Percentiles rank a stretch among this genome's conserved stretches.
phyloP scores from a whole-genome alignment of 2,113 vertebrate genomes.

The Gadus chalcogrammus region DNA sequence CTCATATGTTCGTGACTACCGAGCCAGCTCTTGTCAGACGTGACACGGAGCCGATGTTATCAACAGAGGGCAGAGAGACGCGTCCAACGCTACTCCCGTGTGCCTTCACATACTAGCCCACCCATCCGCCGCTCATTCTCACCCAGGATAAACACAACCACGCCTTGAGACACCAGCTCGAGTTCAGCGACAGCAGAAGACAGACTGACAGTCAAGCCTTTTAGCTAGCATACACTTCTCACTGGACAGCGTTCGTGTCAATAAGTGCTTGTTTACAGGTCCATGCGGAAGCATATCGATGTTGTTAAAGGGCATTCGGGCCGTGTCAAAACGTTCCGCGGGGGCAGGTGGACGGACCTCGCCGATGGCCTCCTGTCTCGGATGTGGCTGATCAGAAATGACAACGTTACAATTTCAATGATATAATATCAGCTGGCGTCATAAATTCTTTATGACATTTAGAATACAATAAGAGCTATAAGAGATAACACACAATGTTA shows the following conservation, averaged over 20 bases:
- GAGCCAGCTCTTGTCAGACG: too few relatives aligned
- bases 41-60: too few relatives aligned
- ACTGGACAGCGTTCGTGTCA: background rate
- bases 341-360: slow-evolving; percentile 12
- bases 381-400: slow-evolving; percentile 25
- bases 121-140: slow-evolving; percentile 32
- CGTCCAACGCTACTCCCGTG: slow-evolving; percentile 21
- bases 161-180: slow-evolving; percentile 26
- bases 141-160: slow-evolving; percentile 64
- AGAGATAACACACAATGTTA: background rate
- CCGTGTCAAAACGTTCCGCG: slow-evolving; percentile 11
- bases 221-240: background rate
- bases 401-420: background rate
- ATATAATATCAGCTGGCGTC: background rate
- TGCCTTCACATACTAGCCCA: slow-evolving; percentile 19
- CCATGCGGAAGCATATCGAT: slow-evolving; percentile 2
- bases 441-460: too few relatives aligned
- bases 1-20: too few relatives aligned
- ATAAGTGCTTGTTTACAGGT: slow-evolving; percentile 22
- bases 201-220: slow-evolving; percentile 2
- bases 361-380: background rate
- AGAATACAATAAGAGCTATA: too few relatives aligned
- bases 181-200: slow-evolving; percentile 4
- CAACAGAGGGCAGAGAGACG: too few relatives aligned
- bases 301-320: slow-evolving; percentile 9